Base-by-base conservation (phyloP, 1,140 invertebrate species). In the Drosophila kepulauana region DNA sequence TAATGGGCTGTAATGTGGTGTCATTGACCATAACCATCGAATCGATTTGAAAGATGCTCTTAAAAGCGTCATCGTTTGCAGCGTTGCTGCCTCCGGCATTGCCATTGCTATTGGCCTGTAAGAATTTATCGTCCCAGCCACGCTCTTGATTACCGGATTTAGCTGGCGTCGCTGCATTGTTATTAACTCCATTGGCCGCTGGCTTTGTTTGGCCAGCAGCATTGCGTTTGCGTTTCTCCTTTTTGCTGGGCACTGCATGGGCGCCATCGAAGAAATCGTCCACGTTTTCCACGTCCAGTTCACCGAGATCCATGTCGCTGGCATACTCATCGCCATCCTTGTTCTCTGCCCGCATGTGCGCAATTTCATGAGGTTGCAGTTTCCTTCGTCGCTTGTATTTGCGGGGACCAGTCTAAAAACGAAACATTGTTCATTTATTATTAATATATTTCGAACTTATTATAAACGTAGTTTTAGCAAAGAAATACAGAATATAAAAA, bases 371-470 rank as follows among this genome's bases (percentile, higher is more conserved):
- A 0, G 94, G 93, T 71, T 96, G 96, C 5, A 96, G 79, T 91
- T 97, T 97, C 48, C 96, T 94, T 49, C 96, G 93, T 1, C 96
- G 94, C 91, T 97, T 97, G 79, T 97, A 97, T 79, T 97, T 97
- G 0, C 96, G 93, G 0, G 96, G 96, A 3, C 96, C 96, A 33
- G 94, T 94, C 94, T 94, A 81, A 77, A 35, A 15, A 59, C n/a
- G 10, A 4, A 3, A 5, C 41, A 35, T 5, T 10, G 52, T 25
- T 25, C 20, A 25, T 25, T 25, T 25, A 25, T 25, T 25, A 25
- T 25, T 25, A 20, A 20, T 20, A 25, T 25, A 4, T 25, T 4
- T 25, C 20, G 0, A 25, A 4, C 20, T 25, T 25, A 25, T 25
- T 25, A 25, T 25, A 25, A 25, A 0, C 20, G 0, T 25, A 25